Conservation (phyloP, 2,113 vertebrate genomes). For the Rafetus swinhoei region DNA sequence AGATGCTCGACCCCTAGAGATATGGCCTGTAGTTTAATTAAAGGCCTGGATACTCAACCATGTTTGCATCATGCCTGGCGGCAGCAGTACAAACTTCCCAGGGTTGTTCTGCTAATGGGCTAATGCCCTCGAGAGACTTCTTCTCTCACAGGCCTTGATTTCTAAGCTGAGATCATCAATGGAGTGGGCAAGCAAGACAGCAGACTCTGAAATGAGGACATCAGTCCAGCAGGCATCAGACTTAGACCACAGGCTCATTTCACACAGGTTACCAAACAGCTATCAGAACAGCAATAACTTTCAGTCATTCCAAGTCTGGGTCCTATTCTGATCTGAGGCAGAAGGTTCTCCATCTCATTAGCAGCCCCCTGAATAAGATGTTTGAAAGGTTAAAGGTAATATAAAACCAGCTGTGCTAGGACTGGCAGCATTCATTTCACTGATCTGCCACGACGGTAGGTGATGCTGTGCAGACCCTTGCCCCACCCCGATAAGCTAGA, state of each 20-base stretch:
- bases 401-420: neutral
- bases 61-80: neutral
- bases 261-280: neutral
- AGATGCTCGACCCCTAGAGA: rapidly evolving
- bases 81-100: neutral
- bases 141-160: neutral
- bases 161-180: neutral
- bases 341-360: neutral
- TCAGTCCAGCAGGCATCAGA: neutral
- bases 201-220: neutral
- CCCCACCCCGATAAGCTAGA: neutral
- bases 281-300: neutral
- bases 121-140: neutral
- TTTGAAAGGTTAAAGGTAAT: neutral
- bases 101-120: neutral
- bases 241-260: neutral
- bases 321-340: neutral
- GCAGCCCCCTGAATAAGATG: neutral
- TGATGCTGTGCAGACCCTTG: neutral
- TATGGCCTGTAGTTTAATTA: neutral
- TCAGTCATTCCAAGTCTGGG: neutral
- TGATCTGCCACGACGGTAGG: neutral
- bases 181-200: neutral
- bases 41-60: rapidly evolving
- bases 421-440: neutral